Percentiles rank a stretch among this genome's conserved stretches.
These are phyloP conservation scores for Oscheius sp. DNA, from an alignment of 2,888 invertebrate species.

Conservation along the genomic window DNA sequence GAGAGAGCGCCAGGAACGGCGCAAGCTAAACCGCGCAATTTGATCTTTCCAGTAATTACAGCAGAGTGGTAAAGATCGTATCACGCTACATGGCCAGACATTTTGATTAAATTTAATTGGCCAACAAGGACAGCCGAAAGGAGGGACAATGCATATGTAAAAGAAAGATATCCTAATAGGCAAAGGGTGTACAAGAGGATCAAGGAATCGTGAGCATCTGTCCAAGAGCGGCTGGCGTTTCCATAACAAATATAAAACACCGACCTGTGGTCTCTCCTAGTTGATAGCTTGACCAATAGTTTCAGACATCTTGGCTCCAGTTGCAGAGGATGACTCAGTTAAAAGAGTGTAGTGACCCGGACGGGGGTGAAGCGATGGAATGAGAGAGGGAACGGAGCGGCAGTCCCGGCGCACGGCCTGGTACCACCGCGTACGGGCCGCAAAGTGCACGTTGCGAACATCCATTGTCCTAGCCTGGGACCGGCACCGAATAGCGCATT, in stretches of 20 bases:
- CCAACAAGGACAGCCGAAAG: no score
- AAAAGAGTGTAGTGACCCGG: neutral
- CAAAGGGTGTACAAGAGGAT: neutral
- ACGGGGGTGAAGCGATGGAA: slow-evolving; percentile 13
- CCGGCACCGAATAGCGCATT: slow-evolving; percentile 30
- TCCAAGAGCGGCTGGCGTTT: slow-evolving; percentile 18
- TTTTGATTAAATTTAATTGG: no score
- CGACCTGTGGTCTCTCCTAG: neutral
- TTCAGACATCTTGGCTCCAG: neutral
- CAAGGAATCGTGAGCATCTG: neutral
- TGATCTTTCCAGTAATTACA: neutral
- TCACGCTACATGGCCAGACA: slow-evolving; percentile 3
- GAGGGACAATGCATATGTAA: no score
- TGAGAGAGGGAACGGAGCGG: slow-evolving; percentile 29
- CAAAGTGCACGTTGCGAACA: slow-evolving; percentile 33
- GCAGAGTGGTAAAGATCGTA: no score
- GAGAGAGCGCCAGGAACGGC: slow-evolving; percentile 2
- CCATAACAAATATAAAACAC: slow-evolving; percentile 12
- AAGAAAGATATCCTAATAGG: no score
- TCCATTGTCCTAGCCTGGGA: slow-evolving; percentile 29
- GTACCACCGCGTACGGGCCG: slow-evolving; percentile 29
- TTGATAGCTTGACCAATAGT: neutral
- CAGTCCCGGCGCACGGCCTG: slow-evolving; percentile 28
- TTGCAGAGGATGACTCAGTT: neutral
- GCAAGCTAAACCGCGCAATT: neutral